These are phyloP conservation scores for Nasonia oneida DNA, from an alignment of 2,888 invertebrate genomes.

Conservation along the genomic window DNA sequence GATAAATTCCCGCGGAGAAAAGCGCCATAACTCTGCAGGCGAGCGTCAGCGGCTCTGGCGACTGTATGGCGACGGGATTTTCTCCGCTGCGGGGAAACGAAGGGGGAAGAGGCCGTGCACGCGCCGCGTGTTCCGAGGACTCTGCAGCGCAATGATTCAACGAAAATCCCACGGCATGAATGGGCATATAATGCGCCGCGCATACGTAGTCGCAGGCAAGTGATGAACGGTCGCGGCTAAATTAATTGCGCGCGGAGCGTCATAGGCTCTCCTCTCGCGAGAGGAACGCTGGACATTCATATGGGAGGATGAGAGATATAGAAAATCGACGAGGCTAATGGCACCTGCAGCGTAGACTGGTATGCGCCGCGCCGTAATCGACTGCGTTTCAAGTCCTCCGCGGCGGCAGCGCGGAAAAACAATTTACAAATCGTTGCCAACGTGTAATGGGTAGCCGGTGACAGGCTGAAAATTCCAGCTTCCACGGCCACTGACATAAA, in stretches of 20 bases:
- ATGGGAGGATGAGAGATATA: slow-evolving; percentile 19
- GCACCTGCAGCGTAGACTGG: slow-evolving; percentile 32
- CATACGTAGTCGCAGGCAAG: neutral
- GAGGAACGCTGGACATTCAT: slow-evolving; percentile 44
- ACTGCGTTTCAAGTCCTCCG: slow-evolving; percentile 6
- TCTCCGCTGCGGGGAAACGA: neutral
- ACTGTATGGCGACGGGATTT: slow-evolving; percentile 18
- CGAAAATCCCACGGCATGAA: slow-evolving; percentile 46
- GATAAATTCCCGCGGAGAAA: slow-evolving; percentile 24
- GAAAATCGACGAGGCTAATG: slow-evolving; percentile 7
- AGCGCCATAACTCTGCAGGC: slow-evolving; percentile 24
- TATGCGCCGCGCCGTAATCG: slow-evolving; percentile 9
- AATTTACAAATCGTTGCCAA: slow-evolving; percentile 51
- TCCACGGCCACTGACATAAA: slow-evolving; percentile 38
- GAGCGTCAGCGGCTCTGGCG: slow-evolving; percentile 13
- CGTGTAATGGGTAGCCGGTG: slow-evolving; percentile 46
- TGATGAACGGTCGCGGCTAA: slow-evolving; percentile 37
- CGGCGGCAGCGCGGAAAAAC: neutral
- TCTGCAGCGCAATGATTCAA: slow-evolving; percentile 28
- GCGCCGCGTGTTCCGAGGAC: neutral
- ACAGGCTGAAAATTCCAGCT: slow-evolving; percentile 48
- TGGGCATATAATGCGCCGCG: slow-evolving; percentile 7
- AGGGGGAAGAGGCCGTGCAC: neutral
- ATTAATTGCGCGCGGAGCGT: slow-evolving; percentile 27
- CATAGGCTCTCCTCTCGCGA: neutral